Evolutionary conservation across 2,797 vertebrate genomes (phyloP).

Genomic region (Paramormyrops hopkinsi): DNA sequence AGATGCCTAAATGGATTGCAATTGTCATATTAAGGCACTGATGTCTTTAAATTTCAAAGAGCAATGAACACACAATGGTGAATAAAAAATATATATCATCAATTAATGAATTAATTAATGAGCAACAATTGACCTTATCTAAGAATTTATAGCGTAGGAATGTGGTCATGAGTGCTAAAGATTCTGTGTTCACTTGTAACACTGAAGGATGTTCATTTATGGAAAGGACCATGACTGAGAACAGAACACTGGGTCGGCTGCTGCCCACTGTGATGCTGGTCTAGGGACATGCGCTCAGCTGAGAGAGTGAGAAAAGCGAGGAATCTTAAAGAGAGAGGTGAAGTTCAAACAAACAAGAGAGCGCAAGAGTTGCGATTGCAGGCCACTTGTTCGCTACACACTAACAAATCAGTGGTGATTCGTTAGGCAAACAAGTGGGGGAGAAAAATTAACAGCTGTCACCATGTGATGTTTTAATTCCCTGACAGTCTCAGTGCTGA

Average conservation of each 20-base stretch:
- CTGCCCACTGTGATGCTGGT: not conserved
- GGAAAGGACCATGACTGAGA: not conserved
- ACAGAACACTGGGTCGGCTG: too few species aligned
- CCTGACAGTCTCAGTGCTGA: constrained; percentile 92
- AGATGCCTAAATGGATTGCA: not conserved
- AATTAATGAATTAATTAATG: not conserved
- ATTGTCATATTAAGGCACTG: not conserved
- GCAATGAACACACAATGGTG: not conserved
- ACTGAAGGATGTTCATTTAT: not conserved
- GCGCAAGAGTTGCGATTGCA: constrained; percentile 84
- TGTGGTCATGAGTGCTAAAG: not conserved
- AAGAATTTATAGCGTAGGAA: not conserved
- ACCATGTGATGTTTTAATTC: constrained; percentile 99
- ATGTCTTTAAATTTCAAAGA: not conserved
- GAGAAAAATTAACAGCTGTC: constrained; percentile 97
- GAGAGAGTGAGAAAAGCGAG: not conserved
- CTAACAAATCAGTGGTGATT: constrained; percentile 90
- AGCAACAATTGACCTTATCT: not conserved
- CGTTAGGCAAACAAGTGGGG: constrained; percentile 82
- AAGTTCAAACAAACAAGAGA: constrained; percentile 48
- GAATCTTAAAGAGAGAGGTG: constrained; percentile 41
- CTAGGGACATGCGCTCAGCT: too few species aligned
- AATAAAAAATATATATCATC: not conserved
- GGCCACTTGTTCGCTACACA: constrained; percentile 93
- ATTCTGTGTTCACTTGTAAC: not conserved